A percentile compares a stretch with the other conserved stretches of the same genome.
Evolutionary conservation across 2,888 invertebrate species (phyloP).

Genomic region (Pharmacophagus antenor): DNA sequence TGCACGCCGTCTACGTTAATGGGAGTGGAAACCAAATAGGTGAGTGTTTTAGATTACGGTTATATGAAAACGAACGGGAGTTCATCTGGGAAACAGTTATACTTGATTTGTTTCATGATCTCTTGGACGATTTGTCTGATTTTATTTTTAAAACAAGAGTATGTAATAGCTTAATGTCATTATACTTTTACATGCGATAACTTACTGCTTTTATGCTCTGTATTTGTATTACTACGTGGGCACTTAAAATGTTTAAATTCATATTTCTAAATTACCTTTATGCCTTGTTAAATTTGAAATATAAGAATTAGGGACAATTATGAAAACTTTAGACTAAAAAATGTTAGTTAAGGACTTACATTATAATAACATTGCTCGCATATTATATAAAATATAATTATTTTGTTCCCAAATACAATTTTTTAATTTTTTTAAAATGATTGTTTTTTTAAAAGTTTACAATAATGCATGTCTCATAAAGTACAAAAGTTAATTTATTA

Average conservation of each 20-base stretch:
- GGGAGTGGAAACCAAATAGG: slow-evolving; percentile 49
- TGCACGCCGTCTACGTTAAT: slow-evolving; percentile 47
- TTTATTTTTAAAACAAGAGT: too few species aligned
- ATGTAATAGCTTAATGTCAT: too few species aligned
- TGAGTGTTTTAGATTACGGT: slow-evolving; percentile 54
- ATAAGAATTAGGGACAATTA: too few species aligned
- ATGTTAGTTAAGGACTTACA: too few species aligned
- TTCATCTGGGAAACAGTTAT: slow-evolving; percentile 50
- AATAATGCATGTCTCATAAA: neutral
- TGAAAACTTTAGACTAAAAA: too few species aligned
- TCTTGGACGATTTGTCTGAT: slow-evolving; percentile 26
- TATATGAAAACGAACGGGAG: slow-evolving; percentile 46
- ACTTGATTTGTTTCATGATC: slow-evolving; percentile 38
- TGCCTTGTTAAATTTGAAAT: too few species aligned
- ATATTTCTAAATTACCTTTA: too few species aligned
- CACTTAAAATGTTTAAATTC: too few species aligned
- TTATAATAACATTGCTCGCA: too few species aligned
- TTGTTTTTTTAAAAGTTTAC: neutral
- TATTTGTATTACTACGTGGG: neutral
- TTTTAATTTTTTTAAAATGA: neutral
- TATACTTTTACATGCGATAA: neutral
- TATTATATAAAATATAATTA: too few species aligned
- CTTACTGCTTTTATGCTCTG: neutral
- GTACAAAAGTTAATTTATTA: too few species aligned
- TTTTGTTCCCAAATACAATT: too few species aligned